Evolutionary conservation across 2,888 invertebrate genomes (phyloP).

Genomic region (Meloe dianella): DNA sequence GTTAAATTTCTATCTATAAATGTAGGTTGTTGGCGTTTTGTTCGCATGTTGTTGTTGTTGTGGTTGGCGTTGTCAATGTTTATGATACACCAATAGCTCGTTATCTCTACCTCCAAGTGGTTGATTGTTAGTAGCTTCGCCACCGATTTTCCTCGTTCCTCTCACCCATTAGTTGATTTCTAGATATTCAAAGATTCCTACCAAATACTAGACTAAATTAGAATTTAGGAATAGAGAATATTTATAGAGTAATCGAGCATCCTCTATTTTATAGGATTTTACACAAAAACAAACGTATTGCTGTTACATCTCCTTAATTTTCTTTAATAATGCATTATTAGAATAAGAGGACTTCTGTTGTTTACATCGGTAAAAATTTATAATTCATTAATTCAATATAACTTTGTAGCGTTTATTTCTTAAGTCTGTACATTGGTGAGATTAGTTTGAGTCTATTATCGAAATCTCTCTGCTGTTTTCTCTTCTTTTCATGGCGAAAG

Average conservation of each 20-base stretch:
- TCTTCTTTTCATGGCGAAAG: background rate
- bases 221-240: slow-evolving; percentile 19
- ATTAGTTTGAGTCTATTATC: background rate
- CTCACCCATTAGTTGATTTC: background rate
- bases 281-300: too few species aligned
- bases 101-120: background rate
- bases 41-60: background rate
- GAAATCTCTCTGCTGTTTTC: background rate
- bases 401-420: background rate
- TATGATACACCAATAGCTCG: background rate
- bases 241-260: slow-evolving; percentile 26
- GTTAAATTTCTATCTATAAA: background rate
- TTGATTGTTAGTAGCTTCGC: background rate
- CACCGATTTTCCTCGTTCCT: background rate
- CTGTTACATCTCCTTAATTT: too few species aligned
- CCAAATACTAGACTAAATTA: background rate
- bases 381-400: slow-evolving; percentile 11
- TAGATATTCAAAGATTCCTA: too few species aligned
- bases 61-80: background rate
- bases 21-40: background rate
- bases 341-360: too few species aligned
- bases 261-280: too few species aligned
- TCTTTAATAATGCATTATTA: too few species aligned
- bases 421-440: background rate
- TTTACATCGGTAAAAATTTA: slow-evolving; percentile 11